Percentiles rank a stretch among this genome's conserved stretches.
phyloP scores from a whole-genome alignment of 2,888 invertebrate species.

The Tetanocera ferruginea region DNA sequence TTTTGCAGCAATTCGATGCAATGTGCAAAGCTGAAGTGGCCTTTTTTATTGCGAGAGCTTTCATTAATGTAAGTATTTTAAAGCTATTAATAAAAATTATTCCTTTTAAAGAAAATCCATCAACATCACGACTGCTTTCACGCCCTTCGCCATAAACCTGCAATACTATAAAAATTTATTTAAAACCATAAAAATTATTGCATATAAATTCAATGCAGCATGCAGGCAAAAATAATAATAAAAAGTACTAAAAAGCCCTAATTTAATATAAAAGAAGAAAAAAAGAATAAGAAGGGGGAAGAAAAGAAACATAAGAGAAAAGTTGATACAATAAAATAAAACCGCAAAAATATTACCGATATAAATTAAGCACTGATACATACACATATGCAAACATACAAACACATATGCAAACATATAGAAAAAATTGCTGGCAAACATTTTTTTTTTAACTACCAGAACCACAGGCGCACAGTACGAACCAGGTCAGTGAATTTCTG shows the following conservation, averaged over 20 bases:
- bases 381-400: not conserved
- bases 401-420: not conserved
- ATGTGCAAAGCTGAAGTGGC: conserved; percentile 84
- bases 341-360: conserved; percentile 6
- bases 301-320: not conserved
- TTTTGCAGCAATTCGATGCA: conserved; percentile 80
- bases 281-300: not conserved
- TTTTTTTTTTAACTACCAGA: not conserved
- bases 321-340: conserved; percentile 1
- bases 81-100: not conserved
- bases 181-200: not conserved
- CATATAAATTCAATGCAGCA: not conserved
- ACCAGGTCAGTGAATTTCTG: conserved; percentile 15
- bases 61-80: conserved; percentile 78
- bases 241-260: not conserved
- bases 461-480: not conserved
- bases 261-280: not conserved
- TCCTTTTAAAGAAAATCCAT: not conserved
- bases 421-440: not conserved
- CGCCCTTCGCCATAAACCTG: no score
- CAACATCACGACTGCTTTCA: not conserved
- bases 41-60: conserved; percentile 80
- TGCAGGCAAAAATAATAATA: no score
- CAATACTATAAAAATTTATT: not conserved
- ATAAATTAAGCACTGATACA: not conserved